phyloP scores from a whole-genome alignment of 2,888 invertebrate species.

The Rhimphoctona megacephalus region DNA sequence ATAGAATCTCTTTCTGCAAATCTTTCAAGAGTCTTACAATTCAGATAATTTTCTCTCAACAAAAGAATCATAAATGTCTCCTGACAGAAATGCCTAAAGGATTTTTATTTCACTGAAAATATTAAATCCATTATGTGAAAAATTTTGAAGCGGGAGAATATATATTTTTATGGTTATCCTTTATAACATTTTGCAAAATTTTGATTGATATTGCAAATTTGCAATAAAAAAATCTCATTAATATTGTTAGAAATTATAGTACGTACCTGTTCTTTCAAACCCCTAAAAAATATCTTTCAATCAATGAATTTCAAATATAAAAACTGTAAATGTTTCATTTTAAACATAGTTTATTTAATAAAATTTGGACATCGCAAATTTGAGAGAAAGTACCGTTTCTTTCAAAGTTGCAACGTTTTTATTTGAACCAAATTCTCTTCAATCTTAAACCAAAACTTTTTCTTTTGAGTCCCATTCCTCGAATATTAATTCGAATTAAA shows the following conservation, averaged over 20 bases:
- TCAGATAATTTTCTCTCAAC: neutral
- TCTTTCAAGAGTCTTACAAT: conserved; percentile 13
- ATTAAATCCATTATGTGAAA: neutral
- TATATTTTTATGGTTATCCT: too few relatives aligned
- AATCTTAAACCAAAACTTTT: neutral
- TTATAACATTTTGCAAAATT: neutral
- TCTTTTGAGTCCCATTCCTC: neutral
- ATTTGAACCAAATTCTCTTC: neutral
- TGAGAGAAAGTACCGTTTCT: neutral
- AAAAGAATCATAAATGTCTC: neutral
- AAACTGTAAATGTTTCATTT: neutral
- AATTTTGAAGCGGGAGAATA: neutral
- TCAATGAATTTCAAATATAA: neutral
- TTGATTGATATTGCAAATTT: neutral
- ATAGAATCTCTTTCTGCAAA: conserved; percentile 4
- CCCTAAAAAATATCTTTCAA: neutral
- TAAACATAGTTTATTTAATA: neutral
- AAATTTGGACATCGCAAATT: neutral
- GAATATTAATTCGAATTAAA: neutral
- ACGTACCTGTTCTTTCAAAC: neutral
- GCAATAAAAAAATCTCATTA: neutral
- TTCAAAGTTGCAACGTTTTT: neutral
- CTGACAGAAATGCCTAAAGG: neutral
- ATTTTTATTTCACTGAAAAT: neutral
- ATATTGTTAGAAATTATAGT: neutral